Evolutionary conservation across 2,888 invertebrate genomes (phyloP), one percentile per base, ranked within the genome.

Genomic region (Rhopalosiphum nymphaeae): DNA sequence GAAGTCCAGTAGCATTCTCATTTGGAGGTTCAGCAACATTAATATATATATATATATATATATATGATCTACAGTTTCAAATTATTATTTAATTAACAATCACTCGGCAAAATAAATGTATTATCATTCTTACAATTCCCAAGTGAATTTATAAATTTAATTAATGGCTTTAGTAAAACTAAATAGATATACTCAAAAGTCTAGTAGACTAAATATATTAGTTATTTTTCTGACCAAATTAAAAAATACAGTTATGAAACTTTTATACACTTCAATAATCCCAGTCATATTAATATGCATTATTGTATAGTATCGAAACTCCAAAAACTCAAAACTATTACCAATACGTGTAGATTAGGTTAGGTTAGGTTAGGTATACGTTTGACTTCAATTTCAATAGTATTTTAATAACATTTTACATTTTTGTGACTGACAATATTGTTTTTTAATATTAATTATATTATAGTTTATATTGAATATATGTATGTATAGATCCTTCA

Each of bases 91-190:
- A 44, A 89, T 89, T 89, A 42, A 56, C 42, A 42, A 89, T 89
- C 56, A 13, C 56, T 29, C 36, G 5, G 13, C 89, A 57, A 89
- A 89, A 42, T 89, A 42, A 56, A 89, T 53, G 53, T 57, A 56
- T 89, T 89, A 89, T 57, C 36, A 57, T 89, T 56, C 42, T 56
- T 36, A 56, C 89, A 42, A 42, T 57, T 57, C 89, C 26, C 53
- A 42, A 44, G 89, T 56, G 42, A 89, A 89, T 44, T 89, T 89
- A n/a, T 53, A 88, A 57, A 89, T 89, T 56, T 89, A 88, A 88
- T 56, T 36, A 88, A 25, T 56, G 21, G n/a, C n/a, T 46, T n/a
- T 53, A 25, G 21, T 21, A 21, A 78, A 9, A 21, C 78, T 36
- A 78, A 36, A 36, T 56, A 88, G 42, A 89, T 89, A 26, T 89